Conservation (phyloP, 2,797 vertebrate species). For the Limnodromus scolopaceus region DNA sequence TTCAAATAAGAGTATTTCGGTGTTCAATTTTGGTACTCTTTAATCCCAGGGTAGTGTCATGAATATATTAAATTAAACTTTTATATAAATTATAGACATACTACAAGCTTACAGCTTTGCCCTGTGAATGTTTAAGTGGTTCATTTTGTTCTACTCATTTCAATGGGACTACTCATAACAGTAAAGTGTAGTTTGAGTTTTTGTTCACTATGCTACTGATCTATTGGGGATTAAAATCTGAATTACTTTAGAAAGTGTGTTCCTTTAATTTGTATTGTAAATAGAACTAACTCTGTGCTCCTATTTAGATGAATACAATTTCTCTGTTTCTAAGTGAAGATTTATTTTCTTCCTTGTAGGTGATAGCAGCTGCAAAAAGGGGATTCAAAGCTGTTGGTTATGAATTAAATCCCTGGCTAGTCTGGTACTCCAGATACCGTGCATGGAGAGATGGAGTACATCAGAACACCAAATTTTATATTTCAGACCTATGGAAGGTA, state of each 20-base stretch:
- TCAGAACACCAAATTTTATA: slow-evolving; percentile 85
- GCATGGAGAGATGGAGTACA: slow-evolving; percentile 92
- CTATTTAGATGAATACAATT: not conserved
- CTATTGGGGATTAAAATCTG: not conserved
- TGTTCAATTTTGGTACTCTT: not conserved
- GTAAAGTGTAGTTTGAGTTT: not conserved
- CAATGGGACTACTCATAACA: not conserved
- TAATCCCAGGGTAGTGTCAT: not conserved
- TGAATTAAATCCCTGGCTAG: slow-evolving; percentile 96
- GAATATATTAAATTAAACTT: not conserved
- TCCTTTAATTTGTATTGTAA: not conserved
- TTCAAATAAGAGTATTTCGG: not conserved
- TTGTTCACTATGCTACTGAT: not conserved
- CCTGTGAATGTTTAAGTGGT: not conserved
- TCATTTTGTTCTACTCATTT: not conserved
- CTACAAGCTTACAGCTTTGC: not conserved
- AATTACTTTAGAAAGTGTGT: not conserved
- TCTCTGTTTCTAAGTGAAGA: not conserved
- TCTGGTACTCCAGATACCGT: slow-evolving; percentile 91
- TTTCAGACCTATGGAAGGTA: slow-evolving; percentile 97
- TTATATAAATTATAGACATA: accelerated
- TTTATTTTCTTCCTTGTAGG: slow-evolving; percentile 76
- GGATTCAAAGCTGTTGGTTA: slow-evolving; percentile 91
- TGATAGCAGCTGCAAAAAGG: slow-evolving; percentile 92
- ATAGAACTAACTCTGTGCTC: not conserved